Conservation (phyloP, 2,797 vertebrate species). For the Catharus ustulatus region DNA sequence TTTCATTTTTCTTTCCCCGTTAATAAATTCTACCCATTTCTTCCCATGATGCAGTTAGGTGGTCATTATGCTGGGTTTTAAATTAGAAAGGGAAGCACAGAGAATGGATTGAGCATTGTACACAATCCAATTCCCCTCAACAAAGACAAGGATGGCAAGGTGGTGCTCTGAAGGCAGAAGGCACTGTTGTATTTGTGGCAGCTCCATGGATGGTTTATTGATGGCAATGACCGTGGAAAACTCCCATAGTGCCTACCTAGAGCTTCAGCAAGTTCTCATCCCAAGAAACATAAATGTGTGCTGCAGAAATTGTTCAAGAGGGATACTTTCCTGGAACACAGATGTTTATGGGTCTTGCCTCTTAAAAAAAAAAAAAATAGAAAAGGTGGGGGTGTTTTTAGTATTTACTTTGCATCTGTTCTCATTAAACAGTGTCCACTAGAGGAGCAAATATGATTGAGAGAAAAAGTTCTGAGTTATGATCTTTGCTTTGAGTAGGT, state of each 20-base stretch:
- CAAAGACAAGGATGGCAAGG: neutral
- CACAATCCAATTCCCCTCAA: neutral
- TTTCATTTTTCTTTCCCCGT: neutral
- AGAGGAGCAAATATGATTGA: neutral
- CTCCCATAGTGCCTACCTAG: neutral
- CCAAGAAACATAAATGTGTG: neutral
- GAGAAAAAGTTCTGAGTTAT: neutral
- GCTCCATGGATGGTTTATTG: neutral
- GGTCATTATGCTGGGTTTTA: neutral
- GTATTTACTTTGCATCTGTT: slow-evolving; percentile 7
- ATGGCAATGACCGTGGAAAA: neutral
- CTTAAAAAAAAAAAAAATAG: neutral
- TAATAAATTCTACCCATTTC: neutral
- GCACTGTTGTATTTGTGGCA: neutral
- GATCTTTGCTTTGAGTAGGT: neutral
- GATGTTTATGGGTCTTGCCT: neutral
- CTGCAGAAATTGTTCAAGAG: neutral
- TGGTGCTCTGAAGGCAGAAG: neutral
- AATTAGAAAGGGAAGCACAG: neutral
- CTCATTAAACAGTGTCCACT: slow-evolving; percentile 27
- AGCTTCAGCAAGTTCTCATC: neutral
- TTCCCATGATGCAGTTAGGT: neutral
- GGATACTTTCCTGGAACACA: neutral
- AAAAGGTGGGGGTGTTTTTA: neutral
- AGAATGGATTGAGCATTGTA: neutral